Conservation (phyloP, 2,797 vertebrate species). For the Tauraco hartlaubi region DNA sequence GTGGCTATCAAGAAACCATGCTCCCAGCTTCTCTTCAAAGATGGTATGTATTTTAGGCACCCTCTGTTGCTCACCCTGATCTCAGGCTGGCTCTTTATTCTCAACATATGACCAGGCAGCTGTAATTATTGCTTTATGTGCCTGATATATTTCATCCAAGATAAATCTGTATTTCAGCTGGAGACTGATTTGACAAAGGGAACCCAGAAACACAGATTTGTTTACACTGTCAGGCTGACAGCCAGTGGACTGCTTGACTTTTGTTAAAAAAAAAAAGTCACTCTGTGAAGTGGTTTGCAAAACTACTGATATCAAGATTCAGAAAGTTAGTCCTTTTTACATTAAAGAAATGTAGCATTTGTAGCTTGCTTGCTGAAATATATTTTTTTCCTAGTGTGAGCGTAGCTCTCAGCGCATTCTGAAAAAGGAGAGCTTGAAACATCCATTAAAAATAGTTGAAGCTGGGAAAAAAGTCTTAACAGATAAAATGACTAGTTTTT, state of each 20-base stretch:
- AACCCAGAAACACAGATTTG: conserved; percentile 8
- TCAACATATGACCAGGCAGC: not conserved
- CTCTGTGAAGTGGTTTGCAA: not conserved
- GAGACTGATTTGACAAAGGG: conserved; percentile 21
- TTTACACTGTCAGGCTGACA: not conserved
- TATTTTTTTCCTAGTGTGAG: not conserved
- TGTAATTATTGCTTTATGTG: conserved; percentile 17
- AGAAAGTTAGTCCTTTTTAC: not conserved
- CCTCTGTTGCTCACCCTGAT: not conserved
- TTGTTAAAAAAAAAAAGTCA: not conserved
- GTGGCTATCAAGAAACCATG: not conserved
- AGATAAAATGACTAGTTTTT: not conserved
- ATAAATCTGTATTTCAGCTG: not conserved
- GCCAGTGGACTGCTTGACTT: not conserved
- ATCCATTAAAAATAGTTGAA: conserved; percentile 29
- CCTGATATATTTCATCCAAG: not conserved
- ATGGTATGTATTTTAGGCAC: not conserved
- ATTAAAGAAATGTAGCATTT: not conserved
- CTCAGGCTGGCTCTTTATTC: not conserved
- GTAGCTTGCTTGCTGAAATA: not conserved
- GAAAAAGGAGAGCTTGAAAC: not conserved
- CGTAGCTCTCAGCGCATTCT: not conserved
- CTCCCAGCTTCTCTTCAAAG: not conserved
- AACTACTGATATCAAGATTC: not conserved
- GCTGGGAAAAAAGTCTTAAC: not conserved